A percentile compares a stretch with the other conserved stretches of the same genome.
Conservation (phyloP, 2,797 vertebrate species). For the Botia almorhae region DNA sequence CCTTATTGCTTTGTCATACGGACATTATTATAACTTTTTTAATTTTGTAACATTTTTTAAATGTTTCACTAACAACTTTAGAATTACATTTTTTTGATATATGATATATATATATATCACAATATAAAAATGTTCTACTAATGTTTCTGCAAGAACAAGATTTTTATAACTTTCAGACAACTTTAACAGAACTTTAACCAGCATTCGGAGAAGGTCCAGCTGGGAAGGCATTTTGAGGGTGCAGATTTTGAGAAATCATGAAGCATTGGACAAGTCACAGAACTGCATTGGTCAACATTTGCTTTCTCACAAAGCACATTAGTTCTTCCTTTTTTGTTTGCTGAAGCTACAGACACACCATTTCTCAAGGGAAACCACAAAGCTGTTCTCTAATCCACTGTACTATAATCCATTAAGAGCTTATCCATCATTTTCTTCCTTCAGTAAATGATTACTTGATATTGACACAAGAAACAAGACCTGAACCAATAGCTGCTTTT, state of each 20-base stretch:
- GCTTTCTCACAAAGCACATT: background rate
- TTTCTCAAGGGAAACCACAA: constrained; percentile 6
- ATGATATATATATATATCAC: too few species aligned
- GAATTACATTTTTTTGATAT: too few species aligned
- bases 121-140: too few species aligned
- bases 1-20: too few species aligned
- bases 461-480: constrained; percentile 15
- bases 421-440: background rate
- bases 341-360: background rate
- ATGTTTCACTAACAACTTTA: too few species aligned
- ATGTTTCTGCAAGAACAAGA: too few species aligned
- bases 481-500: background rate
- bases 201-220: too few species aligned
- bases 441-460: constrained; percentile 23
- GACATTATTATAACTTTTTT: too few species aligned
- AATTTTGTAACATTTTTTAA: too few species aligned
- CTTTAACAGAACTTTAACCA: too few species aligned
- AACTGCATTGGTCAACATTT: background rate
- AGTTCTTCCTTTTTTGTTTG: background rate
- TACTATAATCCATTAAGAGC: background rate
- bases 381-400: background rate
- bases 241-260: background rate
- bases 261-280: background rate
- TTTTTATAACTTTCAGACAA: too few species aligned
- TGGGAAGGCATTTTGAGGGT: too few species aligned